A percentile compares a stretch with the other conserved stretches of the same genome.
phyloP scores from a whole-genome alignment of 1,140 invertebrate genomes.

The Leptopilina clavipes region DNA sequence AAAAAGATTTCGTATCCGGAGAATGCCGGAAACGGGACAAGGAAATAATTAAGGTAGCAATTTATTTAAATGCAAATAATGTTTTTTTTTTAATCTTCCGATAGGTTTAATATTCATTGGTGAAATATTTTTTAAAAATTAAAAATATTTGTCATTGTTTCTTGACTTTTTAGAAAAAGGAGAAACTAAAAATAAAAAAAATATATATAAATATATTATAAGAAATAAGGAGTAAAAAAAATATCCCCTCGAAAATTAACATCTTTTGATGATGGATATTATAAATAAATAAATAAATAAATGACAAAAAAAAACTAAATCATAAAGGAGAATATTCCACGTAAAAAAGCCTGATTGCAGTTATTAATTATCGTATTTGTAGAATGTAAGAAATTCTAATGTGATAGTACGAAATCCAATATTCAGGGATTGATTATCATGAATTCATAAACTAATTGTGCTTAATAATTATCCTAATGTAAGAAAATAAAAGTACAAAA shows the following conservation, averaged over 20 bases:
- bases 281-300: not conserved
- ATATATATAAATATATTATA: not conserved
- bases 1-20: conserved; percentile 7
- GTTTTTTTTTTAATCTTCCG: too few species aligned
- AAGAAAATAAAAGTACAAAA: conserved; percentile 30
- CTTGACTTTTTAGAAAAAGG: not conserved
- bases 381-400: not conserved
- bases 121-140: too few species aligned
- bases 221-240: not conserved
- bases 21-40: not conserved
- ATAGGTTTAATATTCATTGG: too few species aligned
- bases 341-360: not conserved
- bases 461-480: not conserved
- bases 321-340: not conserved
- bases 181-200: not conserved
- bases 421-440: conserved; percentile 22
- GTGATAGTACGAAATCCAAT: conserved; percentile 22
- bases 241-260: not conserved
- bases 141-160: too few species aligned
- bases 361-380: conserved; percentile 14
- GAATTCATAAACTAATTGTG: not conserved
- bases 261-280: not conserved
- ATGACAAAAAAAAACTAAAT: not conserved
- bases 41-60: not conserved
- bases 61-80: too few species aligned